Evolutionary conservation across 2,113 vertebrate species (phyloP), one percentile per base, ranked within the genome.

Genomic region (Megaceryle torquata): DNA sequence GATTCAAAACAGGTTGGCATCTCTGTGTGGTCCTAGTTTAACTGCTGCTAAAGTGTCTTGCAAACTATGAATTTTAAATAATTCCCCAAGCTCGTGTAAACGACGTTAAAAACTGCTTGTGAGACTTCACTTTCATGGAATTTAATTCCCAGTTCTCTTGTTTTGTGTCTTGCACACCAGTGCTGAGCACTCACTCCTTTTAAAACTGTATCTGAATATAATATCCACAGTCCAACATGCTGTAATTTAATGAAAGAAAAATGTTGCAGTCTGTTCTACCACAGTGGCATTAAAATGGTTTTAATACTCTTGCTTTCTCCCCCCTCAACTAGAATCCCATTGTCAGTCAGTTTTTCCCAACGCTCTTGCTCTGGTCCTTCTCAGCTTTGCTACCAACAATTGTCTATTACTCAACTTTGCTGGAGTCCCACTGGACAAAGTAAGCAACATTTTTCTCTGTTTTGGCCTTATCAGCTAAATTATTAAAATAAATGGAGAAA

Each of bases 311-410:
- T 50, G 4, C 24, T 53, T 35, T 69, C 53, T 33, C 25, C 8
- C 15, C 13, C 6, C 12, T 20, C 68, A 13, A 14, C 33, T 93
- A 99, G 99, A 98, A 98, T 95, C 99, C 99, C 1, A 41, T 99
- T 12, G 81, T 99, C 98, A 99, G 98, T 95, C 99, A 99, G 96
- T 99, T 99, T 98, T 99, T 99, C 96, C 99, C 99, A n/a, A 99
- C 99, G 0, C 91, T 99, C 48, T 97, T 99, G 71, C 98, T 99
- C 82, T 99, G 99, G 99, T 97, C 98, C 77, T 99, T 99, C 97
- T 99, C 99, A 3, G 98, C 99, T 6, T 96, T 99, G 77, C 97
- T 99, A 24, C 99, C 99, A 5, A 98, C 99, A 25, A 79, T 99
- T 2, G 99, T 99, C 15, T 99, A 99, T 96, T 99, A 99, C n/a